Conservation (phyloP, 2,888 invertebrate genomes). For the Pseudococcus viburni region DNA sequence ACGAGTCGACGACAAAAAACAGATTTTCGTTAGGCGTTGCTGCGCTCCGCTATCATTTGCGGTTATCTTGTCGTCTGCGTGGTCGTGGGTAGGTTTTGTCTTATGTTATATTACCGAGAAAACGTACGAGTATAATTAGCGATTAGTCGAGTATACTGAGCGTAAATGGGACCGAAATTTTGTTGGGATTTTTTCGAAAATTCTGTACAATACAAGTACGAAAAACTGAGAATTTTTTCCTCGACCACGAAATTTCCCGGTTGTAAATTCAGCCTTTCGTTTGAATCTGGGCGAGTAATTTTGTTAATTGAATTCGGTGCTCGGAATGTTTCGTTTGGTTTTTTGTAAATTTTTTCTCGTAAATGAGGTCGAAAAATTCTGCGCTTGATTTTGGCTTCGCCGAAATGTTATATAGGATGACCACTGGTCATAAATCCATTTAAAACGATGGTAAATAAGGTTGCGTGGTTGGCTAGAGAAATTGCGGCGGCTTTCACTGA, state of each 20-base stretch:
- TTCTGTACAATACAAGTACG: not conserved
- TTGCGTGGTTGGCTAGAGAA: slow-evolving; percentile 30
- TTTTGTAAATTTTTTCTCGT: not conserved
- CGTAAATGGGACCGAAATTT: not conserved
- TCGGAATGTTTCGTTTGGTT: not conserved
- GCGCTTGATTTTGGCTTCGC: not conserved
- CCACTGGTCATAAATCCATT: slow-evolving; percentile 15
- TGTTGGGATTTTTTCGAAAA: not conserved
- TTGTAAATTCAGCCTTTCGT: not conserved
- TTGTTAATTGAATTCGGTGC: not conserved
- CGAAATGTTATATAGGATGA: not conserved
- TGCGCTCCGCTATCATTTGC: not conserved
- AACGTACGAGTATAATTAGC: not conserved
- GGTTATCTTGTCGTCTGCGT: slow-evolving; percentile 30
- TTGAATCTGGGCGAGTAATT: not conserved
- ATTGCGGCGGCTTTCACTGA: slow-evolving; percentile 38
- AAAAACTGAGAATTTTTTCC: not conserved
- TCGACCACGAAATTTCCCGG: not conserved
- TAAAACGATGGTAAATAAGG: slow-evolving; percentile 44
- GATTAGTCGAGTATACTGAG: not conserved
- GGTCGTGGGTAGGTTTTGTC: not conserved
- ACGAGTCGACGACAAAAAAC: slow-evolving; percentile 22
- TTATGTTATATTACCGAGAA: not conserved
- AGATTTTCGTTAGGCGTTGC: slow-evolving; percentile 31
- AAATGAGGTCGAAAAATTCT: not conserved